Base-by-base conservation (phyloP, 2,113 vertebrate genomes). In the Muntiacus reevesi region DNA sequence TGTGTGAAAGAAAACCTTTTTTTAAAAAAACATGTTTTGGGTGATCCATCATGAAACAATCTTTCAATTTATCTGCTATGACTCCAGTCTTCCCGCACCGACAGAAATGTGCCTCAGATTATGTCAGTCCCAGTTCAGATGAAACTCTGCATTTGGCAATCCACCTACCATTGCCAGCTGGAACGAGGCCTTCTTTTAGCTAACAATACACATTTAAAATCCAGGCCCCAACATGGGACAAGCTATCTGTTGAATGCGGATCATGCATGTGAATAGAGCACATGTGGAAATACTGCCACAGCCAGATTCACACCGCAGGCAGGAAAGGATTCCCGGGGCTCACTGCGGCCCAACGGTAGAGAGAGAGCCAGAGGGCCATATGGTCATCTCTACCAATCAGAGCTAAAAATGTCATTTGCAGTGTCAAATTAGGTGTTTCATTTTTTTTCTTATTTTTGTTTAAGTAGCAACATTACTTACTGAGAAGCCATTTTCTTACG, bases 271-370 rank as follows among this genome's bases (percentile, higher is more conserved):
- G 97, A 97, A 84, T 83, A 95, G 54, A 79, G 81, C 98, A 99
- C 98, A 98, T 98, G 98, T 98, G 93, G 93, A 98, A 98, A 96
- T 45, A 33, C 16, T 71, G 71, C 89, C 13, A 55, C 27, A 90
- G 97, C 94, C 98, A 98, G 79, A 94, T 90, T 64, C 1, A 91
- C 60, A 50, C 64, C 62, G 88, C 95, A 98, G 54, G 96, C 87
- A 95, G 93, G 78, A 64, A 93, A 94, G 60, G 89, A 64, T 96
- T 83, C 40, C 47, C 97, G 95, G 67, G 89, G 40, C 82, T 97
- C 92, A 89, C 94, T 89, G 43, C 43, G 96, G 87, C 97, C 87
- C 67, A 96, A 40, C 85, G 9, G 1, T 1, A 12, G 60, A 76
- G 40, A 27, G 67, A 95, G 95, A 96, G 25, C 62, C 92, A 71